phyloP scores from a whole-genome alignment of 2,797 vertebrate genomes.

The Chelmon rostratus region DNA sequence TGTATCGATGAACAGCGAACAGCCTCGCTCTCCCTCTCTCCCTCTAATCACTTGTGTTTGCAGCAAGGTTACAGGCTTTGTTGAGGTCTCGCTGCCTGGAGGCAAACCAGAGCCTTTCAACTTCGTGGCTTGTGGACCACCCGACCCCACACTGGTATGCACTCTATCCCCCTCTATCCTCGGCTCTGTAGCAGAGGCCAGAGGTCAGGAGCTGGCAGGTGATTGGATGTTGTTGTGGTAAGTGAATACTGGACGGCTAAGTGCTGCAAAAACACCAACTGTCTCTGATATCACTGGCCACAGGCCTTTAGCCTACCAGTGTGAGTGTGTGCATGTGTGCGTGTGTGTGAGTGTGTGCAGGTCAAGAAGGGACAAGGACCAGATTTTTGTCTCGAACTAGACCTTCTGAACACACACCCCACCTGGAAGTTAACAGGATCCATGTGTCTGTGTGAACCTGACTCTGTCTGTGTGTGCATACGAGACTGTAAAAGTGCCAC shows the following conservation, averaged over 20 bases:
- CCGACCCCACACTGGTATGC: constrained; percentile 69
- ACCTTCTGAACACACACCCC: constrained; percentile 64
- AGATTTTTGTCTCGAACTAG: constrained; percentile 78
- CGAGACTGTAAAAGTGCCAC: constrained; percentile 35
- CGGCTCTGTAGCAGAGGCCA: constrained; percentile 70
- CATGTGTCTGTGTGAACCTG: constrained; percentile 57
- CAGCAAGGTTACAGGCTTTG: constrained; percentile 60
- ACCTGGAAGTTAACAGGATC: constrained; percentile 74
- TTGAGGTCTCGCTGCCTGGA: constrained; percentile 62
- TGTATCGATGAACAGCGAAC: constrained; percentile 72
- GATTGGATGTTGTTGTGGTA: constrained; percentile 86
- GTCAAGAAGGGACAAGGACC: constrained; percentile 77
- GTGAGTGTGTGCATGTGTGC: constrained; percentile 37
- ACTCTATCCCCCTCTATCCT: constrained; percentile 59
- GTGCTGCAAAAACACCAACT: constrained; percentile 83
- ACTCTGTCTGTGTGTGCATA: constrained; percentile 29
- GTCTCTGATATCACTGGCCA: constrained; percentile 81
- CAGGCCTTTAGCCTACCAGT: constrained; percentile 57
- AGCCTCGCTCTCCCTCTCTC: constrained; percentile 8
- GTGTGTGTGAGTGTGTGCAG: constrained; percentile 46
- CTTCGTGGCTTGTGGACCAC: constrained; percentile 64
- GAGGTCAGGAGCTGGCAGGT: constrained; percentile 79
- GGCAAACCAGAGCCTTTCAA: constrained; percentile 68
- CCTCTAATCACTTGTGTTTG: constrained; percentile 61
- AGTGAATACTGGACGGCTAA: constrained; percentile 78